Evolutionary conservation across 1,140 invertebrate species (phyloP).

Genomic region (Papilio polyxenes): DNA sequence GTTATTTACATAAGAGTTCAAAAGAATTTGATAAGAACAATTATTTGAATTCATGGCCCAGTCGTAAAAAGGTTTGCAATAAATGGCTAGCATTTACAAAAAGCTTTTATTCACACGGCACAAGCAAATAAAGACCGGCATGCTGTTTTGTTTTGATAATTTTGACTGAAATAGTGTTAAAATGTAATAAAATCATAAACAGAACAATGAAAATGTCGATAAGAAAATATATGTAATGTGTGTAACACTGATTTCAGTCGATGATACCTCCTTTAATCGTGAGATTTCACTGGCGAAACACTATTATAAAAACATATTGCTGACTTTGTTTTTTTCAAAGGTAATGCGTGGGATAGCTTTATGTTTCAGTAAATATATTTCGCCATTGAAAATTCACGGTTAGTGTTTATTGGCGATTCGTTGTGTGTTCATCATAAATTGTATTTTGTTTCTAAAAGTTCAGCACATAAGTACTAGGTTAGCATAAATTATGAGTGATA

Average conservation of each 20-base stretch:
- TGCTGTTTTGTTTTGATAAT: not conserved
- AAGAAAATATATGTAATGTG: not conserved
- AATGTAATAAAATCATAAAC: not conserved
- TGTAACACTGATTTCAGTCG: slow-evolving; percentile 35
- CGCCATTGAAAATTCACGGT: not conserved
- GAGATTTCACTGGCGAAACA: not conserved
- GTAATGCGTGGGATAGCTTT: not conserved
- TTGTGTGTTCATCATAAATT: not conserved
- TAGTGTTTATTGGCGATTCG: not conserved
- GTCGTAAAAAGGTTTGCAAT: not conserved
- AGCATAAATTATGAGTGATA: slow-evolving; percentile 51
- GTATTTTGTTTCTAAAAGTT: slow-evolving; percentile 50
- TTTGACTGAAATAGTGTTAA: slow-evolving; percentile 46
- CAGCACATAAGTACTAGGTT: slow-evolving; percentile 48
- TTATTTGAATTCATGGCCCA: not conserved
- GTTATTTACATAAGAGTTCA: not conserved
- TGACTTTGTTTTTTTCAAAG: not conserved
- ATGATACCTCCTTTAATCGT: slow-evolving; percentile 1
- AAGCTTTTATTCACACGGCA: slow-evolving; percentile 8
- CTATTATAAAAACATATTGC: not conserved
- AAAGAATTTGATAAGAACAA: not conserved
- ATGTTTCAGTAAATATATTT: not conserved
- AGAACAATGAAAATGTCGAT: slow-evolving; percentile 2
- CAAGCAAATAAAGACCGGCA: slow-evolving; percentile 5
- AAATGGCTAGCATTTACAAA: not conserved